These are phyloP conservation scores for Notechis scutatus DNA, from an alignment of 2,113 vertebrate genomes.

Conservation along the genomic window DNA sequence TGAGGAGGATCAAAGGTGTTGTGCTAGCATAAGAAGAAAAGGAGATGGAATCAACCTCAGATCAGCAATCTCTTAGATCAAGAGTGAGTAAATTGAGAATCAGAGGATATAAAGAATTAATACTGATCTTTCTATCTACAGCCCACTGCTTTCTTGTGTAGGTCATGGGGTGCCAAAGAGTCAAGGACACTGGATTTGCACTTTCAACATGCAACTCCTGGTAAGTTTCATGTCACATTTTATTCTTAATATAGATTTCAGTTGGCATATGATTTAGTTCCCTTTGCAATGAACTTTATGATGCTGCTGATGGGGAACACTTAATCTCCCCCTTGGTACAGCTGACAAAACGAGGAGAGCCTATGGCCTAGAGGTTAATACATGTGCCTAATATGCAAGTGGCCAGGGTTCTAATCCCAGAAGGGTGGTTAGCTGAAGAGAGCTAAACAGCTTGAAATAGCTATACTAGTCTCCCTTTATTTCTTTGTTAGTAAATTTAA, in stretches of 20 bases:
- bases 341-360: too few relatives aligned
- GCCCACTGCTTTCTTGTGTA: background rate
- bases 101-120: background rate
- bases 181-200: background rate
- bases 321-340: too few relatives aligned
- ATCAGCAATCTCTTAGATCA: background rate
- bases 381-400: too few relatives aligned
- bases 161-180: background rate
- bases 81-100: background rate
- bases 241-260: background rate
- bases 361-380: too few relatives aligned
- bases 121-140: background rate
- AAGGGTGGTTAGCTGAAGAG: too few relatives aligned
- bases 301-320: background rate
- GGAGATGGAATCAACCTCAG: background rate
- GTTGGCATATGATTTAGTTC: background rate
- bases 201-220: background rate
- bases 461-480: too few relatives aligned
- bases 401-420: too few relatives aligned
- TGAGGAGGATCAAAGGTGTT: background rate
- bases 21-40: background rate
- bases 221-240: background rate
- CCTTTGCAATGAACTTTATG: background rate
- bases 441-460: too few relatives aligned
- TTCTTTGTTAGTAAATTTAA: too few relatives aligned